Percentiles rank a stretch among this genome's conserved stretches.
Conservation (phyloP, 2,797 vertebrate genomes). For the Falco biarmicus region DNA sequence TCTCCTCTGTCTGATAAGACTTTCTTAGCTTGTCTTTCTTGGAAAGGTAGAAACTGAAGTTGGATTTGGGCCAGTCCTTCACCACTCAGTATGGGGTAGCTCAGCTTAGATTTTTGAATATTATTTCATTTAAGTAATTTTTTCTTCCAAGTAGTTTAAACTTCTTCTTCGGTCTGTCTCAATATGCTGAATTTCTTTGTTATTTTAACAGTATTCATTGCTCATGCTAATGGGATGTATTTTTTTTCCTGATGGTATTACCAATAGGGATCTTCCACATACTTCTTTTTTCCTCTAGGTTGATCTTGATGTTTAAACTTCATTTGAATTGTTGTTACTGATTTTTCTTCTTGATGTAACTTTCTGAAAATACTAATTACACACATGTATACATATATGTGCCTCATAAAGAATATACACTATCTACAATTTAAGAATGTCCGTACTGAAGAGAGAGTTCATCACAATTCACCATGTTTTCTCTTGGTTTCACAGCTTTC, state of each 20-base stretch:
- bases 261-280: neutral
- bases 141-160: neutral
- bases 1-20: neutral
- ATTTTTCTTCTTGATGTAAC: neutral
- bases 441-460: neutral
- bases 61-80: neutral
- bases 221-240: neutral
- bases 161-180: neutral
- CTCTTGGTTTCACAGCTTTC: neutral
- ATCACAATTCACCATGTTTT: neutral
- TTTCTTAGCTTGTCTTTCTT: neutral
- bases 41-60: neutral
- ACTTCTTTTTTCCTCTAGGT: neutral
- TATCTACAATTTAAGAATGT: neutral
- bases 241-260: neutral
- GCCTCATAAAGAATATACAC: neutral
- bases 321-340: neutral
- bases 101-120: neutral
- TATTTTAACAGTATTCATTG: neutral
- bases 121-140: neutral
- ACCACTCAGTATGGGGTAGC: neutral
- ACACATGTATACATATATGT: neutral
- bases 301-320: neutral
- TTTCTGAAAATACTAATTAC: neutral
- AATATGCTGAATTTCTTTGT: neutral